Conservation (phyloP, 2,888 invertebrate genomes). For the Athripsodes cinereus region DNA sequence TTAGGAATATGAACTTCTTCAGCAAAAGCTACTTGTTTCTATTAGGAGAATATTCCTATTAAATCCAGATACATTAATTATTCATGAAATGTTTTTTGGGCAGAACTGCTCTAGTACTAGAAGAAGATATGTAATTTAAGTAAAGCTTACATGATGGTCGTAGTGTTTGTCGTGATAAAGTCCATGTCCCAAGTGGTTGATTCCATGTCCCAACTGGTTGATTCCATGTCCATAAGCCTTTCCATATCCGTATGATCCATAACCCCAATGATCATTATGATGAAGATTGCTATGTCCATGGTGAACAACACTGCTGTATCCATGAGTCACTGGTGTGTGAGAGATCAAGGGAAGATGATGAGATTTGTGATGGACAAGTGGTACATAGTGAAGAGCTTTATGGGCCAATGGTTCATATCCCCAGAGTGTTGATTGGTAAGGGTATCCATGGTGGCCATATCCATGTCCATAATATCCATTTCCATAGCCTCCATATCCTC, state of each 20-base stretch:
- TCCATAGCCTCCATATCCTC: constrained; percentile 9
- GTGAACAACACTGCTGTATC: neutral
- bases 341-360: neutral
- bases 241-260: neutral
- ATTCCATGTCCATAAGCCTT: neutral
- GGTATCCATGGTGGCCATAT: neutral
- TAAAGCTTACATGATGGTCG: neutral
- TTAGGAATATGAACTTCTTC: no score
- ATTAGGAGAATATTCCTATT: no score
- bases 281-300: neutral
- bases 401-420: neutral
- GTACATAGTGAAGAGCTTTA: neutral
- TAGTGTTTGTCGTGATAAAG: neutral
- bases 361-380: neutral
- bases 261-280: neutral
- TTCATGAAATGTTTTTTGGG: no score
- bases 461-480: constrained; percentile 7
- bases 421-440: neutral
- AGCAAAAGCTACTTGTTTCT: no score
- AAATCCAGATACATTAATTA: no score
- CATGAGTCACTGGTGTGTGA: neutral
- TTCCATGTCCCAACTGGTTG: neutral
- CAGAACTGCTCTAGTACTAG: no score
- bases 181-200: neutral
- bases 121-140: no score